Conservation (phyloP, 1,140 invertebrate genomes). For the Drosophila kepulauana region DNA sequence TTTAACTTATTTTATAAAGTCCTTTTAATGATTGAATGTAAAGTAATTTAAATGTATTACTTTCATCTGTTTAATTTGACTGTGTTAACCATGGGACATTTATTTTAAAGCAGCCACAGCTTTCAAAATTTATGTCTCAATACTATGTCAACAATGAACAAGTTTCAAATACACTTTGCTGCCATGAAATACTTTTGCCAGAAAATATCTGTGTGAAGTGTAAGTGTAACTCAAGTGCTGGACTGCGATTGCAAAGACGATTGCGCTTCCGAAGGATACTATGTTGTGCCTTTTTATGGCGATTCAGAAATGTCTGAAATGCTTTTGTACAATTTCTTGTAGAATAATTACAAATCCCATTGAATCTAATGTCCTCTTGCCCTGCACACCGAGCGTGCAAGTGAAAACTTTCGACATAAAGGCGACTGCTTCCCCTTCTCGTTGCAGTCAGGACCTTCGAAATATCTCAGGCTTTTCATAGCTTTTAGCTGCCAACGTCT, state of each 20-base stretch:
- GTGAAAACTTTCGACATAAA: constrained; percentile 75
- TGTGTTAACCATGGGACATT: too few species aligned
- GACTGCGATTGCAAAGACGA: neutral
- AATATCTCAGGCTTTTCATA: constrained; percentile 37
- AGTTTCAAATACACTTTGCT: neutral
- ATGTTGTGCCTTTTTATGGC: constrained; percentile 10
- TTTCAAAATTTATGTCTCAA: neutral
- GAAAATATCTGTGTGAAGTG: constrained; percentile 17
- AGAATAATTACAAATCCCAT: constrained; percentile 48
- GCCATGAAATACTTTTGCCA: constrained; percentile 2
- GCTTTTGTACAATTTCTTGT: constrained; percentile 30
- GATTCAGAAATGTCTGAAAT: constrained; percentile 20
- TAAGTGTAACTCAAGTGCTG: constrained; percentile 23
- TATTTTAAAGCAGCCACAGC: neutral
- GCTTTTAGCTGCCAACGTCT: constrained; percentile 22
- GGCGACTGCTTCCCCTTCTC: constrained; percentile 3
- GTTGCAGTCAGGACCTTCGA: constrained; percentile 33
- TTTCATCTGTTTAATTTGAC: too few species aligned
- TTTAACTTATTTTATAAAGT: too few species aligned
- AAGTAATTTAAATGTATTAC: too few species aligned
- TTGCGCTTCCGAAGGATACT: neutral
- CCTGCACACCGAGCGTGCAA: constrained; percentile 25
- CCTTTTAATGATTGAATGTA: too few species aligned
- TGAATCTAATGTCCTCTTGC: constrained; percentile 34
- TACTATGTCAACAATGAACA: neutral